phyloP scores from a whole-genome alignment of 2,797 vertebrate genomes.

The Enteromius treurensis region DNA sequence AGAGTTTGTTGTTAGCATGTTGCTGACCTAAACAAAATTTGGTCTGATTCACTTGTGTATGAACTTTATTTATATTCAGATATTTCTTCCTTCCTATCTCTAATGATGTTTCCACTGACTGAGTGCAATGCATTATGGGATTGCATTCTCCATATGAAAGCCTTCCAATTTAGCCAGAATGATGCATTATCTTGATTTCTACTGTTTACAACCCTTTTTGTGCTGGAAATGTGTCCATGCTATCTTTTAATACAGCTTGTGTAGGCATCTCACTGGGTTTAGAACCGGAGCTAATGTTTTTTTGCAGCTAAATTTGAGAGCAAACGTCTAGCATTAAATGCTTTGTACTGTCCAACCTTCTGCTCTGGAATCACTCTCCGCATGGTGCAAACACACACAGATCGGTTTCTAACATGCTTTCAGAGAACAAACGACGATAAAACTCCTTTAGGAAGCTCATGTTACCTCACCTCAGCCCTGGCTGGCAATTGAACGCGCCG shows the following conservation, averaged over 20 bases:
- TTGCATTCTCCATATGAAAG: too few relatives aligned
- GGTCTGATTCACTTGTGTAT: not conserved
- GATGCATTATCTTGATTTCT: not conserved
- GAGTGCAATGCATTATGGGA: not conserved
- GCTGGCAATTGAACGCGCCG: not conserved
- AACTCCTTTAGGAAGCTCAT: conserved; percentile 43
- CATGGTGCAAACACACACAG: conserved; percentile 28
- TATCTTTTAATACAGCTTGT: not conserved
- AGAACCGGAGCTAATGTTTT: not conserved
- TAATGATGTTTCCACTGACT: not conserved
- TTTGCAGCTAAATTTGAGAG: not conserved
- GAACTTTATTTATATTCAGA: not conserved
- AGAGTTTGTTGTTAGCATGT: not conserved
- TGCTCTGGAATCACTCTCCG: conserved; percentile 1
- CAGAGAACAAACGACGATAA: conserved; percentile 31
- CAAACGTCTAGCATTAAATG: not conserved
- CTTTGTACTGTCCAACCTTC: not conserved
- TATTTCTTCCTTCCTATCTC: not conserved
- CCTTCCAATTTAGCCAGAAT: not conserved
- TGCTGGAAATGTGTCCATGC: not conserved
- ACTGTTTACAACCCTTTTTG: not conserved
- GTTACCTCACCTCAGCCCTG: conserved; percentile 25
- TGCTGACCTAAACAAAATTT: not conserved
- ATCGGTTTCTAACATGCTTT: conserved; percentile 36
- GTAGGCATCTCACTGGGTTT: not conserved